Evolutionary conservation across 2,797 vertebrate species (phyloP).

Genomic region (Melanotaenia nigrans): DNA sequence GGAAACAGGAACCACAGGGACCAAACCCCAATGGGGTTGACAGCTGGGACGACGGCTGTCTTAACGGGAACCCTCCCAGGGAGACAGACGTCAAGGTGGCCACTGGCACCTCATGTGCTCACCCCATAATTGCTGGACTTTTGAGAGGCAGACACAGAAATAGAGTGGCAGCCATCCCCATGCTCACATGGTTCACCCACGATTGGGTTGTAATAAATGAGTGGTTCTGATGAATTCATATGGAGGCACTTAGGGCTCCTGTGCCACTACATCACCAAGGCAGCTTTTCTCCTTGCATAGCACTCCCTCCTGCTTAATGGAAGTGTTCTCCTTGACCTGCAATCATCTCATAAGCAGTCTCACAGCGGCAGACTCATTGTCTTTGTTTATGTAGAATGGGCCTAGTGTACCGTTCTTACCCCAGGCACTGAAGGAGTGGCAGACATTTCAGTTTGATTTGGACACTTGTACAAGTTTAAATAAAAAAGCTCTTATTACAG

Average conservation of each 20-base stretch:
- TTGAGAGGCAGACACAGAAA: slow-evolving; percentile 80
- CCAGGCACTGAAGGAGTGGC: slow-evolving; percentile 53
- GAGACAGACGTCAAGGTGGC: slow-evolving; percentile 87
- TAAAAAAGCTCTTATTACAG: slow-evolving; percentile 51
- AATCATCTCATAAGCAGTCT: slow-evolving; percentile 75
- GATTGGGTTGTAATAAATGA: slow-evolving; percentile 86
- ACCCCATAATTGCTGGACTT: slow-evolving; percentile 86
- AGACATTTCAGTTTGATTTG: slow-evolving; percentile 65
- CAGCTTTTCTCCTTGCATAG: slow-evolving; percentile 77
- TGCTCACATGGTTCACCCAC: slow-evolving; percentile 80
- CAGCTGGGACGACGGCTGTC: slow-evolving; percentile 72
- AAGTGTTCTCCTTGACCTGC: slow-evolving; percentile 76
- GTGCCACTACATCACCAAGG: slow-evolving; percentile 71
- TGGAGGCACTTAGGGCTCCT: slow-evolving; percentile 82
- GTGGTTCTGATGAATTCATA: slow-evolving; percentile 82
- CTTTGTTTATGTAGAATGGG: slow-evolving; percentile 66
- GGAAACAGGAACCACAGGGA: slow-evolving; percentile 73
- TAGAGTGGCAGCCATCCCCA: slow-evolving; percentile 80
- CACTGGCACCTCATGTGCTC: slow-evolving; percentile 77
- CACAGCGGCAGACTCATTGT: slow-evolving; percentile 67
- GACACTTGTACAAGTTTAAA: slow-evolving; percentile 49
- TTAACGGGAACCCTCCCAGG: slow-evolving; percentile 80
- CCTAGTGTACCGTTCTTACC: slow-evolving; percentile 25
- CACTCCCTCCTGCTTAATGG: slow-evolving; percentile 77
- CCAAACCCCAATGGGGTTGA: slow-evolving; percentile 77